phyloP scores from a whole-genome alignment of 2,113 vertebrate genomes.

The Saguinus imperator region DNA sequence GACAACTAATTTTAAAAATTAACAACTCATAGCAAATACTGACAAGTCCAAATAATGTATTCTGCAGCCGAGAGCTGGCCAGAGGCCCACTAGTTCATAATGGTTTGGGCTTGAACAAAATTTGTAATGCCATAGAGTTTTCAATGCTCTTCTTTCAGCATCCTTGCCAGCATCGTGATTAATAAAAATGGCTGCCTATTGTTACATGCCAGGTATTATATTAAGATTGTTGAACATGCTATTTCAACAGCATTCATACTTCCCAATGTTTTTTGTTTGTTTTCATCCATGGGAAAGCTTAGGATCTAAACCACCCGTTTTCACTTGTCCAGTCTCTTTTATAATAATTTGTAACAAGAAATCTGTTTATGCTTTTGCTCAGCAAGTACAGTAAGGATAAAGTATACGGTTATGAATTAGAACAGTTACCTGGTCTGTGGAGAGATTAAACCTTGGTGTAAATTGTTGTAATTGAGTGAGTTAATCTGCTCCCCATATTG shows the following conservation, averaged over 20 bases:
- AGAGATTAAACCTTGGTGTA: slow-evolving; percentile 9
- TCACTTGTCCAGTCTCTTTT: neutral
- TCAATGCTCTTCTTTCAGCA: neutral
- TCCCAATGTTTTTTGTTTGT: neutral
- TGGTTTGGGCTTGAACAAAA: neutral
- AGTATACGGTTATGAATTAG: neutral
- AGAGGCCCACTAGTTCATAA: neutral
- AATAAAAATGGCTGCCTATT: neutral
- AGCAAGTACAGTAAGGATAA: neutral
- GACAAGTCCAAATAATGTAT: neutral
- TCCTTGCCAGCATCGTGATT: neutral
- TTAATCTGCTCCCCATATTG: slow-evolving; percentile 32
- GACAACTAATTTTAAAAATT: neutral
- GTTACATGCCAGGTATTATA: neutral
- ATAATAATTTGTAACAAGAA: neutral
- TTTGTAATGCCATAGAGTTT: neutral
- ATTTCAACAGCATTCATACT: neutral
- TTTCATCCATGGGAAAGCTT: neutral
- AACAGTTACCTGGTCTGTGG: slow-evolving; percentile 27
- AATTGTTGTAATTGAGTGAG: slow-evolving; percentile 23
- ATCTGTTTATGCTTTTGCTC: slow-evolving; percentile 1
- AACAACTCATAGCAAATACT: neutral
- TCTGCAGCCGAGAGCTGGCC: neutral
- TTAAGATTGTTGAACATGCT: neutral
- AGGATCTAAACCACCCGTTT: neutral